Conservation (phyloP, 2,888 invertebrate species). For the Macrosiphum euphorbiae region DNA sequence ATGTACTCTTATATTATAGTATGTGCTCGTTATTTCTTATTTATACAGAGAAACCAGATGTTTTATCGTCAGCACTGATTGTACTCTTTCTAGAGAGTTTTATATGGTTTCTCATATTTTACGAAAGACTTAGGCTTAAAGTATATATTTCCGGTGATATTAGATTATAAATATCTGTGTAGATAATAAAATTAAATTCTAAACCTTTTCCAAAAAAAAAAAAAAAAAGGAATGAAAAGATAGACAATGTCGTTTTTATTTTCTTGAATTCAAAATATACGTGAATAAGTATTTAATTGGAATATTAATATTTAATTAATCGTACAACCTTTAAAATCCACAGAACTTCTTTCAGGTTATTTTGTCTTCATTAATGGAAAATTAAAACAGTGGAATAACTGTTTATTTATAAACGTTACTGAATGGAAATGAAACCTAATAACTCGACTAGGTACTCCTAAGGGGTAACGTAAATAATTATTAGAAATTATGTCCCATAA, state of each 20-base stretch:
- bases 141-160: not conserved
- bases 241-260: not conserved
- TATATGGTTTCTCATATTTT: not conserved
- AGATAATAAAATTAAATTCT: not conserved
- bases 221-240: not conserved
- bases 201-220: not conserved
- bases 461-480: not conserved
- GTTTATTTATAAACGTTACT: not conserved
- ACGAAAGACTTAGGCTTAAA: not conserved
- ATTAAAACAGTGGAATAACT: not conserved
- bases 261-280: not conserved
- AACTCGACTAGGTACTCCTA: not conserved
- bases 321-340: not conserved
- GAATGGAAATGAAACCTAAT: not conserved
- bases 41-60: not conserved
- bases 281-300: not conserved
- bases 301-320: not conserved
- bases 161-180: slow-evolving; percentile 1
- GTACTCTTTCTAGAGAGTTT: not conserved
- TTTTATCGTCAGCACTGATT: not conserved
- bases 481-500: not conserved
- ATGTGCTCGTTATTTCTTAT: too few species aligned
- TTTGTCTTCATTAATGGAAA: not conserved
- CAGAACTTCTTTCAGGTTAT: not conserved
- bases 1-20: not conserved